Evolutionary conservation across 2,888 invertebrate species (phyloP), one percentile per base, ranked within the genome.

Genomic region (Acanthosepion lycidas): DNA sequence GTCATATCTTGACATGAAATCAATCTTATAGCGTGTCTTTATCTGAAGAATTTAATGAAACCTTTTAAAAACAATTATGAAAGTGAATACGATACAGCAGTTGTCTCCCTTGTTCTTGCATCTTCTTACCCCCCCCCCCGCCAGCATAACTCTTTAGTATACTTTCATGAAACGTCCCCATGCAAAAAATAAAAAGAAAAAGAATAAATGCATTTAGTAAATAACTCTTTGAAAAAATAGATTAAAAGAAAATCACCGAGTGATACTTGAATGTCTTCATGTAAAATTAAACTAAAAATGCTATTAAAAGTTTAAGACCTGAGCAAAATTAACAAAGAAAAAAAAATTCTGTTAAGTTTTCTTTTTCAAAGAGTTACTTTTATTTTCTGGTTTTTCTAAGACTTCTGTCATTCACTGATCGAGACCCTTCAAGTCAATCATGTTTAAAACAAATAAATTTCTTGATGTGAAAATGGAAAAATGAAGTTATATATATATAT

Each of bases 41-140:
- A 78, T 78, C n/a, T 78, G 78, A 78, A 78, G 78, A 78, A 78
- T 78, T 78, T 78, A 78, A 78, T 78, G 78, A 78, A 78, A 78
- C 78, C 78, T 78, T 78, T 78, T 78, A n/a, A 78, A 78, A 78
- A 78, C 78, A 78, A 78, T 78, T 78, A 78, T 78, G 78, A 78
- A 78, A 78, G 78, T 78, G 78, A 78, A 78, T 78, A 33, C n/a
- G 78, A 78, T 78, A 78, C 33, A 78, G 78, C n/a, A 78, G 78
- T 78, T 78, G 78, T 78, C 78, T 78, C 78, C 78, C 78, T 33
- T 78, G 78, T n/a, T 78, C 78, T 78, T n/a, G 15, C 18, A n/a
- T 78, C 78, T n/a, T 20, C 23, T 59, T 59, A 55, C 6, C 23
- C 23, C 78, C n/a, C n/a, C 20, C 64, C 3, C 64, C 64, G 26